Base-by-base conservation (phyloP, 2,888 invertebrate genomes). In the Selenia dentaria region DNA sequence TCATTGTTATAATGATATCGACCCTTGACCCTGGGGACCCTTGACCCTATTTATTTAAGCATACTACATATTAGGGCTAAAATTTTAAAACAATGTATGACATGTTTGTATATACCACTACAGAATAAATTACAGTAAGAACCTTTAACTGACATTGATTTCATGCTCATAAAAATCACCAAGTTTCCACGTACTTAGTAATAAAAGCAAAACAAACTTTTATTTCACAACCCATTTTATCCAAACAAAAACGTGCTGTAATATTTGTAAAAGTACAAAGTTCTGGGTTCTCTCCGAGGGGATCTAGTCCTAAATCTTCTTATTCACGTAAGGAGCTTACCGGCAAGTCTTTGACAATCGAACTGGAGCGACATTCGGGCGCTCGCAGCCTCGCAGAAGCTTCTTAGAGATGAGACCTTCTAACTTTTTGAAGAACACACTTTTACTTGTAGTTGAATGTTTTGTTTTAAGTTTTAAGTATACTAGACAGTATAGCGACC, bases 311-410 rank as follows among this genome's bases (percentile, higher is more conserved):
- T 50, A 76, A 85, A 86, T 85, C 86, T 84, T 68, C 86, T 86
- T 86, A 86, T 73, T 79, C 79, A 56, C 66, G 75, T 86, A 86
- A 86, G 85, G 67, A 76, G 86, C 85, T 70, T 67, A 71, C 61
- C 55, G 64, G 79, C 74, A 81, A 84, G 84, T 83, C 86, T 83
- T 77, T 81, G 83, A 85, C 85, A 83, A 85, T 83, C 83, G 85
- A 84, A 83, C 74, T 73, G 74, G 69, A 75, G 69, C 69, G 72
- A 79, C 70, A 71, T 74, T 72, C 68, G 66, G 64, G 61, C 39
- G 47, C 33, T 29, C 36, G 35, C 37, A 20, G 41, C 8, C 33
- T 29, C 36, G 35, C 37, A 20, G 38, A 8, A 33, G 34, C 48
- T 54, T 36, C 13, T 25, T 56, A 56, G 50, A 28, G 50, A 48